phyloP scores from a whole-genome alignment of 1,140 invertebrate species.

The Drosophila malerkotliana region DNA sequence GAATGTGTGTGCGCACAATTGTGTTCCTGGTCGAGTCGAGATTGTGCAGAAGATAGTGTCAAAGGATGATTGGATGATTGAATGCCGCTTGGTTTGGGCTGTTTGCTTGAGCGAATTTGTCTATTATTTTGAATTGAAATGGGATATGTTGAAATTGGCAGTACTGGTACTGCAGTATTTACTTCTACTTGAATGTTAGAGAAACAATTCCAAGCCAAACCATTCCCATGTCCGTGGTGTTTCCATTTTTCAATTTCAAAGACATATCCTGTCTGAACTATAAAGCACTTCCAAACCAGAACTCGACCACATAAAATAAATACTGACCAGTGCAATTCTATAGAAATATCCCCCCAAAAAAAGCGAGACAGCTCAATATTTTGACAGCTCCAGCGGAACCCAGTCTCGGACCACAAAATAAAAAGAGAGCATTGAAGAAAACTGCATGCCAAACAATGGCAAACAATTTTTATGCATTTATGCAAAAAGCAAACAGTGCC shows the following conservation, averaged over 20 bases:
- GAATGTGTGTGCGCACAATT: constrained; percentile 26
- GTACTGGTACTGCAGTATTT: not conserved
- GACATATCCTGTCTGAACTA: constrained; percentile 62
- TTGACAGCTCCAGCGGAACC: constrained; percentile 63
- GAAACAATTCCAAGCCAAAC: not conserved
- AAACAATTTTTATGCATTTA: constrained; percentile 82
- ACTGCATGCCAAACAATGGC: constrained; percentile 72
- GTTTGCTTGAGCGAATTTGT: constrained; percentile 3
- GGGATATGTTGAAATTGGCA: not conserved
- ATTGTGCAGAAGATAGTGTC: constrained; percentile 46
- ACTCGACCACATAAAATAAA: constrained; percentile 45
- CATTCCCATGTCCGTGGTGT: not conserved
- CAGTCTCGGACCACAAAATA: constrained; percentile 23
- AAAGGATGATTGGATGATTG: constrained; percentile 40
- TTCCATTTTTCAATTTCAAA: constrained; percentile 66
- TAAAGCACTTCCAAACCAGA: constrained; percentile 52
- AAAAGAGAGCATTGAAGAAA: constrained; percentile 18
- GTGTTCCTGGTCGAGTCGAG: constrained; percentile 25
- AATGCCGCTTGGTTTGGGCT: constrained; percentile 26
- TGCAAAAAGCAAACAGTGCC: constrained; percentile 62
- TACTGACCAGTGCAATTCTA: constrained; percentile 47
- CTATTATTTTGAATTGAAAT: constrained; percentile 1
- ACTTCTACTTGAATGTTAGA: constrained; percentile 5
- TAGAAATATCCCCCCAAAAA: constrained; percentile 47
- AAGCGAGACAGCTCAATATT: constrained; percentile 77